Conservation (phyloP, 2,888 invertebrate species). For the Mactromeris polynyma region DNA sequence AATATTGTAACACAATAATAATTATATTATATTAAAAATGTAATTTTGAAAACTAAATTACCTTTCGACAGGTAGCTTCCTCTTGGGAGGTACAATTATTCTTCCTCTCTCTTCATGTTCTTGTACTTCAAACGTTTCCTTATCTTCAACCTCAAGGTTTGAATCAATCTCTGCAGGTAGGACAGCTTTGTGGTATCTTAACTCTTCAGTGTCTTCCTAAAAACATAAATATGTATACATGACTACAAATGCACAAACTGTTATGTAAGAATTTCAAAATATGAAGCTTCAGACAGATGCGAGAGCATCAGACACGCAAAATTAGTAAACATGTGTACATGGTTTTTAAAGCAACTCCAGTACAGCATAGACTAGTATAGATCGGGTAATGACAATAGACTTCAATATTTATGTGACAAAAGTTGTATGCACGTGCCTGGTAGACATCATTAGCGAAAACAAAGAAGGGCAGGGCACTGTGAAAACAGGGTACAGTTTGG, state of each 20-base stretch:
- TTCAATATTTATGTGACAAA: too few species aligned
- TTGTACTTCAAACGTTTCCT: conserved; percentile 1
- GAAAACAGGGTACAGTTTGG: too few species aligned
- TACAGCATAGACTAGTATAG: too few species aligned
- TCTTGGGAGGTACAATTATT: conserved; percentile 7
- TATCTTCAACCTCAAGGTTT: neutral
- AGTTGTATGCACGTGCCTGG: too few species aligned
- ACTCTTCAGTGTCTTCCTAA: conserved; percentile 49
- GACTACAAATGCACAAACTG: neutral
- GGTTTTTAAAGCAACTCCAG: too few species aligned
- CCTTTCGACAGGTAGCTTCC: neutral
- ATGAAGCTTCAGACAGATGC: too few species aligned
- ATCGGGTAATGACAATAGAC: too few species aligned
- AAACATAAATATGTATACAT: neutral
- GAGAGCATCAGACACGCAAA: too few species aligned
- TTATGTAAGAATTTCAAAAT: too few species aligned
- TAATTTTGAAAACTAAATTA: neutral
- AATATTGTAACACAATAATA: neutral
- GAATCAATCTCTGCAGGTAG: conserved; percentile 62
- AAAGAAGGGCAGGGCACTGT: too few species aligned
- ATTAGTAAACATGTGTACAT: too few species aligned
- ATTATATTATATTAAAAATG: neutral
- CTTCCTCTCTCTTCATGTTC: neutral
- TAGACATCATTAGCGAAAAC: too few species aligned
- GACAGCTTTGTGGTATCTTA: conserved; percentile 35